Evolutionary conservation across 2,888 invertebrate species (phyloP), one percentile per base, ranked within the genome.

Genomic region (Hyposoter didymator): DNA sequence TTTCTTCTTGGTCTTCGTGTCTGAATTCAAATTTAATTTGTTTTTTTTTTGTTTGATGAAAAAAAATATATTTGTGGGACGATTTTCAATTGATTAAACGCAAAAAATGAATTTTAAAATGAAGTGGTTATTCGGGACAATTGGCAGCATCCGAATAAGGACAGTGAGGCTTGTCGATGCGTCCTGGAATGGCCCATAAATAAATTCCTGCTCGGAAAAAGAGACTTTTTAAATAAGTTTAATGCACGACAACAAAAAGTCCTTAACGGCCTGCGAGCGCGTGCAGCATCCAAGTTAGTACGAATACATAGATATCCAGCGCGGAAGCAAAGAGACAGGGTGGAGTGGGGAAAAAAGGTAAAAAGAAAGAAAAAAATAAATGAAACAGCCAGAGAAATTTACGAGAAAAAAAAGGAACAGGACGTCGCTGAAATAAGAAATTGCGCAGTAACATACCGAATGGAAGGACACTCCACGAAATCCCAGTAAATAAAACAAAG

Each of bases 181-280:
- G 14, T 19, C n/a, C 43, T 43, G 28, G 43, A 28, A 47, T 19
- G n/a, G 22, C 75, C 47, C 64, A 43, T 64, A 55, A 22, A 55
- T 67, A 67, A 32, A 55, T 64, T 39, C 55, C 32, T 80, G 66
- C 35, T 7, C 35, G 17, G 70, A 62, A 59, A 47, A 55, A 74
- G 59, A 66, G 78, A 84, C 82, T 82, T 86, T 85, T 87, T 78
- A 79, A 87, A 80, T 80, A 84, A 85, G 59, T 84, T 86, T 82
- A 72, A 76, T 82, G 73, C 55, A 72, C 70, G 43, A 76, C 43
- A 85, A 78, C 47, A 84, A 74, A 76, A 80, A 69, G 45, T 64
- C 64, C 19, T 83, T 80, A 75, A 85, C 59, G 62, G 49, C 28
- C 69, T 45, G 78, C 22, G 73, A 52, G 66, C 55, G 32, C 47